Conservation (phyloP, 2,797 vertebrate species). For the Catostomus latipinnis region DNA sequence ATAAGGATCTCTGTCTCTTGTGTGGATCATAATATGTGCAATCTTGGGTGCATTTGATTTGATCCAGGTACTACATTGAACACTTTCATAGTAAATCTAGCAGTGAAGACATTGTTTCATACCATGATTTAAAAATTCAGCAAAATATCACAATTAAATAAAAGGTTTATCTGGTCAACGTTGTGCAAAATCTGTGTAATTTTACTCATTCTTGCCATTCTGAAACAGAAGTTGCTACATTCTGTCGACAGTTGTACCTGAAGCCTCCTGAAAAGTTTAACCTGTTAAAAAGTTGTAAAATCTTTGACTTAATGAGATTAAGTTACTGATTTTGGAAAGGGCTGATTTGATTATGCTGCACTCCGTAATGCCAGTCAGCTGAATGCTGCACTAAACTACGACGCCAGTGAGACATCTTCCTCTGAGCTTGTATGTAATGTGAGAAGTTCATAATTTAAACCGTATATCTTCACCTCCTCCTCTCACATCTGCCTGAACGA, state of each 20-base stretch:
- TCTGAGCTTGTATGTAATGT: too few species aligned
- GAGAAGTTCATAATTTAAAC: too few species aligned
- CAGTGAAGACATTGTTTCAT: background rate
- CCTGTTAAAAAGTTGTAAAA: background rate
- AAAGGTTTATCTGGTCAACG: conserved; percentile 2
- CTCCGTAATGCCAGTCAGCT: too few species aligned
- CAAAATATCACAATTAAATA: conserved; percentile 12
- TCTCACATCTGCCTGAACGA: too few species aligned
- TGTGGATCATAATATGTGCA: conserved; percentile 1
- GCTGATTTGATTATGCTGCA: too few species aligned
- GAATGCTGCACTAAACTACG: too few species aligned
- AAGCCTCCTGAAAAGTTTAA: background rate
- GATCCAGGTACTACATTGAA: conserved; percentile 26
- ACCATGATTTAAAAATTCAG: background rate
- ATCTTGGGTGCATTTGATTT: conserved; percentile 6
- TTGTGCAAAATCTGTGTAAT: background rate
- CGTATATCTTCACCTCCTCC: too few species aligned
- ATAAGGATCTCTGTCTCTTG: background rate
- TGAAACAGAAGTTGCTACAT: background rate
- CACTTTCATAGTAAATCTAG: conserved; percentile 15
- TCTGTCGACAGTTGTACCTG: background rate
- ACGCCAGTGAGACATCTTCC: too few species aligned
- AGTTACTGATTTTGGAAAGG: too few species aligned
- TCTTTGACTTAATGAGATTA: background rate
- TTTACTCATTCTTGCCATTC: background rate